These are phyloP conservation scores for Motacilla alba DNA, from an alignment of 2,113 vertebrate genomes.

Conservation along the genomic window DNA sequence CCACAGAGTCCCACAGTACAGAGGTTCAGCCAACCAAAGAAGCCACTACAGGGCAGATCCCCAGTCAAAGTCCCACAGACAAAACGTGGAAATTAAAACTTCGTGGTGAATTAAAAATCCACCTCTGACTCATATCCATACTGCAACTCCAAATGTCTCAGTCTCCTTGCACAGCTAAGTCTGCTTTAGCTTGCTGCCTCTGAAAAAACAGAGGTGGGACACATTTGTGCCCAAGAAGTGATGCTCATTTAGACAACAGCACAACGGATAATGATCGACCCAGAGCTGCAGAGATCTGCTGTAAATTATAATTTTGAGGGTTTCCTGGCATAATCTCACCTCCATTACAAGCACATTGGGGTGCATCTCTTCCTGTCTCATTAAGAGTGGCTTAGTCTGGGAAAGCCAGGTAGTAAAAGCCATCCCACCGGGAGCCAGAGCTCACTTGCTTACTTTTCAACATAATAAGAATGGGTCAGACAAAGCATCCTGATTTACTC, in stretches of 20 bases:
- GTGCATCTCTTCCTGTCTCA: not conserved
- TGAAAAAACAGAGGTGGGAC: not conserved
- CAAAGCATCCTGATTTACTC: slow-evolving; percentile 45
- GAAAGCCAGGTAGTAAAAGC: not conserved
- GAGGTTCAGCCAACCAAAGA: not conserved
- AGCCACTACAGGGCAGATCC: accelerated
- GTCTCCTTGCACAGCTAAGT: not conserved
- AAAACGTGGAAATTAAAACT: accelerated
- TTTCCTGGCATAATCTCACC: not conserved
- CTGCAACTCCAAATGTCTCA: not conserved
- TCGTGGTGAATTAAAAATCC: no score
- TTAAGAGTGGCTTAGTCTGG: not conserved
- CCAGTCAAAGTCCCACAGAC: not conserved
- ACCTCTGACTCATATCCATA: not conserved
- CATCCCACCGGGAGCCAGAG: not conserved
- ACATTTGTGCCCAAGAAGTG: not conserved
- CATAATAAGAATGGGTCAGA: not conserved
- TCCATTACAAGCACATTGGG: not conserved
- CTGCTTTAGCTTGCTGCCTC: not conserved
- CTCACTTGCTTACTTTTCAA: not conserved
- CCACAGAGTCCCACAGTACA: not conserved
- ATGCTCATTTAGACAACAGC: not conserved
- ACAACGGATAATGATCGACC: accelerated
- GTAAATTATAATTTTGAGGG: not conserved
- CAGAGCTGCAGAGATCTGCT: not conserved